Base-by-base conservation (phyloP, 2,113 vertebrate species). In the Haemorhous mexicanus region DNA sequence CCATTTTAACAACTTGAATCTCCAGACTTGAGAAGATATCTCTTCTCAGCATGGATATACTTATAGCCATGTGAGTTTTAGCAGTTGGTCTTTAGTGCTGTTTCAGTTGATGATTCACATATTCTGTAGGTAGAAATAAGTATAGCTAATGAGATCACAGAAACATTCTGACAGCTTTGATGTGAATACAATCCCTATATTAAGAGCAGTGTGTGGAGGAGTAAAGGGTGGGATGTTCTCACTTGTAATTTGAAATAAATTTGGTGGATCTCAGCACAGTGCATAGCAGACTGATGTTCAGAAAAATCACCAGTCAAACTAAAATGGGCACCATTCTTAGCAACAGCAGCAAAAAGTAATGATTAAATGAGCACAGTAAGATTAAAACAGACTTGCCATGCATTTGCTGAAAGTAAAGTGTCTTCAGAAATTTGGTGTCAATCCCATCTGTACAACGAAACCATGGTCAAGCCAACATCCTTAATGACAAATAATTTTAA, bases 121-220 rank as follows among this genome's bases (percentile, higher is more conserved):
- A 90, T 90, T 86, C 92, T 93, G 96, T 93, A 97, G 92, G 95
- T 94, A 97, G 95, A 88, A 96, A 93, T 92, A 96, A 96, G 93
- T 95, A 94, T 95, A 92, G 88, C 61, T 96, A 96, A 93, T 96
- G 96, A 96, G 93, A 95, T 96, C 95, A 96, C 83, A 96, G 93
- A 95, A 95, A 90, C 76, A 91, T 93, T 93, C 94, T 97, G 94
- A 97, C 94, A 96, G 88, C 73, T 97, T 95, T 97, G 94, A 97
- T 96, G 93, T 92, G 92, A 96, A 92, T 86, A 94, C 86, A 96
- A 86, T 92, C 83, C 64, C 92, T 96, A 97, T 96, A 96, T 96
- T 96, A 96, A 96, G 94, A 97, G 79, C 79, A 91, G 55, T 8
- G 28, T 93, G 92, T 81, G 96, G 95, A 94, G 96, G 96, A 96